Evolutionary conservation across 2,797 vertebrate genomes (phyloP).

Genomic region (Falco novaeseelandiae): DNA sequence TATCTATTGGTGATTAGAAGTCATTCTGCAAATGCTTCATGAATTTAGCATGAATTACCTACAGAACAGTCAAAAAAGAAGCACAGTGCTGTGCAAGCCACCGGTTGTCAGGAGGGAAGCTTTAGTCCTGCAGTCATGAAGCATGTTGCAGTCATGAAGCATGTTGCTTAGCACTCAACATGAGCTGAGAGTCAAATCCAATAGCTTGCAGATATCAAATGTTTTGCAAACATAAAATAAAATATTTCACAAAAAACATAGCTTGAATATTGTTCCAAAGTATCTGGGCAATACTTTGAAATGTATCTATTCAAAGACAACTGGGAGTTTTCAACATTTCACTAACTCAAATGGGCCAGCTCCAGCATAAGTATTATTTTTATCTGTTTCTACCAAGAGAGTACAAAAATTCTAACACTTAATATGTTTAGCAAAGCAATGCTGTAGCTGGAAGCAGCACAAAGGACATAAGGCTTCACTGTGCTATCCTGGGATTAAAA

Average conservation of each 20-base stretch:
- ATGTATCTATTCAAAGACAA: neutral
- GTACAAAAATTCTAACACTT: constrained; percentile 25
- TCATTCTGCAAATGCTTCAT: neutral
- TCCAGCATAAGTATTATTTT: constrained; percentile 14
- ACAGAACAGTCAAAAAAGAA: neutral
- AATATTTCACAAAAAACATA: neutral
- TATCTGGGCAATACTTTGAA: constrained; percentile 29
- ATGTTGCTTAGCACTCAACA: neutral
- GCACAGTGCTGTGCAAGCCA: neutral
- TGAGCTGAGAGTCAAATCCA: neutral
- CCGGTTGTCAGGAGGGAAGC: neutral
- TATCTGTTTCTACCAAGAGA: constrained; percentile 19
- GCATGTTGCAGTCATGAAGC: neutral
- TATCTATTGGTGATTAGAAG: neutral
- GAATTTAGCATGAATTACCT: neutral
- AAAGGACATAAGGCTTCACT: constrained; percentile 19
- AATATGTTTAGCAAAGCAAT: constrained; percentile 39
- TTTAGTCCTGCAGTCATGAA: neutral
- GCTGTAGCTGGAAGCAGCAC: constrained; percentile 33
- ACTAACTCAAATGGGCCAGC: neutral
- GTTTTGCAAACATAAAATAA: constrained; percentile 31
- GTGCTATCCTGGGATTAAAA: neutral
- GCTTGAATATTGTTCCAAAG: constrained; percentile 18
- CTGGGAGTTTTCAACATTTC: neutral
- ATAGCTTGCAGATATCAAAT: constrained; percentile 16